Evolutionary conservation across 2,113 vertebrate genomes (phyloP).

Genomic region (Neolamprologus devosi): DNA sequence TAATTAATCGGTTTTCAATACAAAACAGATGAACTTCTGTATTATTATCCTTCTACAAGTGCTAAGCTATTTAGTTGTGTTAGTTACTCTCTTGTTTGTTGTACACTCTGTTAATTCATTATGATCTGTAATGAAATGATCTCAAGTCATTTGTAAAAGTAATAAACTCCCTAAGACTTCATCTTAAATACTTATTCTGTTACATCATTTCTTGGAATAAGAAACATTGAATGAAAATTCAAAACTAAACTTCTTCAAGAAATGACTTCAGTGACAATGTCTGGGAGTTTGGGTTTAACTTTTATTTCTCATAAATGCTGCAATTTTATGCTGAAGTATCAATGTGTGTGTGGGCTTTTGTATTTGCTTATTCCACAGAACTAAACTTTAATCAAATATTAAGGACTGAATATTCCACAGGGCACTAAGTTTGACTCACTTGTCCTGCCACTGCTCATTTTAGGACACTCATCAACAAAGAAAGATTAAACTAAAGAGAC

Average conservation of each 20-base stretch:
- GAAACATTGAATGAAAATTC: not conserved
- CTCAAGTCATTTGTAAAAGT: not conserved
- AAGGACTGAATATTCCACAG: not conserved
- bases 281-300: not conserved
- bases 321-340: not conserved
- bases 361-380: not conserved
- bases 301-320: not conserved
- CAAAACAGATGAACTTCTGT: not conserved
- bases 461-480: not conserved
- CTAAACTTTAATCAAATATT: not conserved
- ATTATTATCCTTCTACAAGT: not conserved
- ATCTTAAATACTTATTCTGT: not conserved
- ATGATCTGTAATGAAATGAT: not conserved
- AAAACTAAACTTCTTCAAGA: not conserved
- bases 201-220: not conserved
- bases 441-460: not conserved
- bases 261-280: not conserved
- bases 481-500: not conserved
- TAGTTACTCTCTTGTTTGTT: not conserved
- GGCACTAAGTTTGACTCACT: not conserved
- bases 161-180: not conserved
- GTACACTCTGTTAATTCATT: not conserved
- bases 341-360: not conserved
- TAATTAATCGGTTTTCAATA: not conserved
- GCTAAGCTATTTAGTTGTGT: not conserved